Base-by-base conservation (phyloP, 1,140 invertebrate species). In the Conus ventricosus region DNA sequence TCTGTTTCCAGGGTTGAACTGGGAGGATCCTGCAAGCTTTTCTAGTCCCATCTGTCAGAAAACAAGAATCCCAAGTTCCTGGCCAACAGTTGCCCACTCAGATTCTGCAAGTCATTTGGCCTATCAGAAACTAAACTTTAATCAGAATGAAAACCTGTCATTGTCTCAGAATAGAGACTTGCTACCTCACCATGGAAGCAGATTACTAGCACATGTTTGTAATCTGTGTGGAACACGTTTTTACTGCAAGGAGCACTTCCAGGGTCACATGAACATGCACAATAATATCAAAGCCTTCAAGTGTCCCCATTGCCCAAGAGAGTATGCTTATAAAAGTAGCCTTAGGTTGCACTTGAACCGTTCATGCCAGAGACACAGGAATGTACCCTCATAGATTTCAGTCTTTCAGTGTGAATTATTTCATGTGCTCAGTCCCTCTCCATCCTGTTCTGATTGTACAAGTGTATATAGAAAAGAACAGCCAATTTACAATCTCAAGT, bases 261-360 rank as follows among this genome's bases (percentile, higher is more conserved):
- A 67, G 27, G 84, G 84, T 17, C 84, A 85, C 71, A 76, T 76
- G 53, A 85, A 85, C 23, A 57, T 85, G 84, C 84, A 85, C 67
- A 85, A 75, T 25, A 75, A 75, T 39, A 51, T 85, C 20, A 85
- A 85, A 76, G 60, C 84, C 15, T 85, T 39, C 51, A 76, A 85
- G 63, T 85, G 84, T 54, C 84, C 84, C 39, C 23, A 53, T 13
- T 85, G 84, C 53, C 84, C 84, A 7, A 67, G 51, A n/a, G 67
- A 67, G 39, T 85, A 67, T 85, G 71, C 63, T 2, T 85, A 85
- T n/a, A 85, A 63, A 54, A 85, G 25, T 13, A 85, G 84, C 54
- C 84, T 85, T 17, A 54, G 55, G n/a, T 23, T 83, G 53, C 81
- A 83, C 25, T 6, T 83, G 55, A 83, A 55, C 25, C 76, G 76